Conservation (phyloP, 1,140 invertebrate species). For the Sycophaga agraensis region DNA sequence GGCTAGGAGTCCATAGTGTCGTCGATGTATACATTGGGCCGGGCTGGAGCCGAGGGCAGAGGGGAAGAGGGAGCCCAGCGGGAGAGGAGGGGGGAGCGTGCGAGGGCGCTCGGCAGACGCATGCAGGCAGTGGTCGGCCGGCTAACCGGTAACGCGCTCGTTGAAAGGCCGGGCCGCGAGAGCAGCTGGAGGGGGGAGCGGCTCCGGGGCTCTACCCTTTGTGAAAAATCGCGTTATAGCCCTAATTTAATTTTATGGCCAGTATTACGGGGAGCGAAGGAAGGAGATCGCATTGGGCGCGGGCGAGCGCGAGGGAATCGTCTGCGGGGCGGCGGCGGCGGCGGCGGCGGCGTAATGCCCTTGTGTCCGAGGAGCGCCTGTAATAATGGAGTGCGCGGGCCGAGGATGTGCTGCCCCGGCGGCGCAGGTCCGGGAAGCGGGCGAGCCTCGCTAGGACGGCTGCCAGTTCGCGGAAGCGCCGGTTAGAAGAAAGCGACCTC, state of each 20-base stretch:
- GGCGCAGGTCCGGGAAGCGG: no score
- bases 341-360: conserved; percentile 18
- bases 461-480: no score
- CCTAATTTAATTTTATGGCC: conserved; percentile 61
- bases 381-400: conserved; percentile 48
- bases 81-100: background rate
- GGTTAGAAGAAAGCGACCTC: no score
- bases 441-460: no score
- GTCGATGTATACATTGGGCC: no score
- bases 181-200: no score
- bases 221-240: conserved; percentile 60
- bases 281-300: conserved; percentile 5
- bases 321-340: background rate
- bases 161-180: no score
- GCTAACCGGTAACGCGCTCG: conserved; percentile 37
- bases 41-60: background rate
- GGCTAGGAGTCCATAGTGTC: no score
- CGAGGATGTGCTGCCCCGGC: no score
- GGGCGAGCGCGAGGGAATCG: conserved; percentile 32
- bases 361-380: conserved; percentile 32
- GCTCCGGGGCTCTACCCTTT: conserved; percentile 42
- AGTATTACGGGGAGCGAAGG: conserved; percentile 46
- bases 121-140: background rate
- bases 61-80: background rate
- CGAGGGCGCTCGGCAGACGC: background rate